Evolutionary conservation across 2,113 vertebrate species (phyloP).

Genomic region (Podarcis raffonei): DNA sequence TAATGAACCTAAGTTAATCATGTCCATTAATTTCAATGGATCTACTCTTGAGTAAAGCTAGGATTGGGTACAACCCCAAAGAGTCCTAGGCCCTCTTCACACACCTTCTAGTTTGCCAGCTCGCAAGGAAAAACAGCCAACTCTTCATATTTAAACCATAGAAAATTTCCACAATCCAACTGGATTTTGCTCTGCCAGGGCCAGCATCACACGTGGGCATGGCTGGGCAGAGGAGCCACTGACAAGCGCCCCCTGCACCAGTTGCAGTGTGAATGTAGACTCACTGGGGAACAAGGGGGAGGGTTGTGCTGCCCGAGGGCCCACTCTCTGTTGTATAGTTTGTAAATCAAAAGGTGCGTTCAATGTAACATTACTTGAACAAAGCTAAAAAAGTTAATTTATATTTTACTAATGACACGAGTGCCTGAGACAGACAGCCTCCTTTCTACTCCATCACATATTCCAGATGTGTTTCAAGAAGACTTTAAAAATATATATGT

Average conservation of each 20-base stretch:
- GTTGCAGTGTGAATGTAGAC: too few relatives aligned
- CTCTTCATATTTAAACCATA: background rate
- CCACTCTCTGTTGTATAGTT: background rate
- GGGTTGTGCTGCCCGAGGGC: too few relatives aligned
- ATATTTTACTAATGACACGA: background rate
- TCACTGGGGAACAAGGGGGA: too few relatives aligned
- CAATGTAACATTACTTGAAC: background rate
- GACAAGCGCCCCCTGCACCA: too few relatives aligned
- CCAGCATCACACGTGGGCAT: background rate
- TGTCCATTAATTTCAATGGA: too few relatives aligned
- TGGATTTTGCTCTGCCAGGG: background rate
- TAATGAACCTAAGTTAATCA: too few relatives aligned
- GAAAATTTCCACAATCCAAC: background rate
- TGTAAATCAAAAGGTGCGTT: background rate
- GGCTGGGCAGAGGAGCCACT: too few relatives aligned
- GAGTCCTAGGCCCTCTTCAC: background rate
- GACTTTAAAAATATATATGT: background rate
- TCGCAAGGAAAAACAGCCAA: background rate
- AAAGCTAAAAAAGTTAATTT: background rate
- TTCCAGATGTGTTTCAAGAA: background rate
- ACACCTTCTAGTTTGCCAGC: background rate
- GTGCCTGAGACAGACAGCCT: background rate
- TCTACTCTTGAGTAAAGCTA: too few relatives aligned
- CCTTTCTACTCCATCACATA: background rate
- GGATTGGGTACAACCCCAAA: too few relatives aligned